A percentile compares a stretch with the other conserved stretches of the same genome.
These are phyloP conservation scores for Theodoxus fluviatilis DNA, from an alignment of 2,888 invertebrate species.

Conservation along the genomic window DNA sequence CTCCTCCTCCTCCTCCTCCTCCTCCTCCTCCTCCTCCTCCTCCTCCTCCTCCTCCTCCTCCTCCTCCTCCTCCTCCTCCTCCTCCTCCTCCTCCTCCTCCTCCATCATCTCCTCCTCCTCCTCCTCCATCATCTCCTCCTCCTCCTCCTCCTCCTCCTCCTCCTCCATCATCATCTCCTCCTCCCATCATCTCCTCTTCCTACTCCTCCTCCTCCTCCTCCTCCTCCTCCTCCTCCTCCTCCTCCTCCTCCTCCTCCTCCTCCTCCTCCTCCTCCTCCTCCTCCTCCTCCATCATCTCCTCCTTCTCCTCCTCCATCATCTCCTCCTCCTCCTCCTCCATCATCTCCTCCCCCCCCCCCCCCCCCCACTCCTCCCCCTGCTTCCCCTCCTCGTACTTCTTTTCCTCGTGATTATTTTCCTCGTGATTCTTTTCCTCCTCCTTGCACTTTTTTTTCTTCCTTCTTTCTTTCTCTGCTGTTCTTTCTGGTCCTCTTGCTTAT, in stretches of 20 bases:
- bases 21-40: background rate
- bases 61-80: background rate
- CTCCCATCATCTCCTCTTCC: background rate
- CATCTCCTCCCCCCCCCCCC: background rate
- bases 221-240: background rate
- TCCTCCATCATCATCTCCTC: background rate
- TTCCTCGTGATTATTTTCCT: background rate
- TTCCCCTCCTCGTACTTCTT: background rate
- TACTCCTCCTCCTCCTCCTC: background rate
- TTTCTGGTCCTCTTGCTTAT: background rate
- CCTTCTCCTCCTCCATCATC: background rate
- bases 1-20: background rate
- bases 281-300: background rate
- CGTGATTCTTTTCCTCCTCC: background rate
- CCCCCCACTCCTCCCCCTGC: background rate
- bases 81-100: slow-evolving; percentile 2
- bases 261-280: background rate
- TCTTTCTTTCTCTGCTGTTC: background rate
- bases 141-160: background rate
- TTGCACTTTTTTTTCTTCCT: background rate
- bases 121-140: background rate
- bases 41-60: background rate
- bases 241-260: background rate
- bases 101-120: too few species aligned
- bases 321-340: background rate